These are phyloP conservation scores for Macroglossus sobrinus DNA, from an alignment of 2,113 vertebrate genomes.

Conservation along the genomic window DNA sequence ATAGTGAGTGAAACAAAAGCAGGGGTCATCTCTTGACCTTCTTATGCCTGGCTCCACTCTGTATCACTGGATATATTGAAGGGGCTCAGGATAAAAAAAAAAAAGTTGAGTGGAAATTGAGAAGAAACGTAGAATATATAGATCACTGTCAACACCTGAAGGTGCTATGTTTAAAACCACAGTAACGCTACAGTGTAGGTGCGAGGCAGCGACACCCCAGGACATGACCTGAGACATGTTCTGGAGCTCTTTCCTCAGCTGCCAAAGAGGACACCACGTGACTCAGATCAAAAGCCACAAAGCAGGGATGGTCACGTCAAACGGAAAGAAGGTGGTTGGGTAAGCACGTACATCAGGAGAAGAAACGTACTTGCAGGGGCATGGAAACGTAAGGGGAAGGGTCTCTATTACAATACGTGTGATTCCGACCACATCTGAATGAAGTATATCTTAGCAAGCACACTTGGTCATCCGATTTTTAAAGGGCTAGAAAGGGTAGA, in stretches of 20 bases:
- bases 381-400: neutral
- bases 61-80: neutral
- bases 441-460: neutral
- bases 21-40: neutral
- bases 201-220: neutral
- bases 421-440: neutral
- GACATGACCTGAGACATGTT: neutral
- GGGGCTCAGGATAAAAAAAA: neutral
- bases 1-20: accelerated
- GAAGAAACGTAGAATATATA: neutral
- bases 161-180: neutral
- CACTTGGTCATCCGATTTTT: neutral
- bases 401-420: neutral
- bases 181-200: too few species aligned
- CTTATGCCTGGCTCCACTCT: neutral
- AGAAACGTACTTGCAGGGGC: neutral
- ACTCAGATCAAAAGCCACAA: neutral
- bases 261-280: neutral
- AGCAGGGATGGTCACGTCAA: neutral
- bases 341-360: neutral
- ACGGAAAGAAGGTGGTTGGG: neutral
- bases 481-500: neutral
- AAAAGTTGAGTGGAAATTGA: neutral
- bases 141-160: neutral
- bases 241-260: neutral